Base-by-base conservation (phyloP, 2,888 invertebrate species). In the Leucania comma region DNA sequence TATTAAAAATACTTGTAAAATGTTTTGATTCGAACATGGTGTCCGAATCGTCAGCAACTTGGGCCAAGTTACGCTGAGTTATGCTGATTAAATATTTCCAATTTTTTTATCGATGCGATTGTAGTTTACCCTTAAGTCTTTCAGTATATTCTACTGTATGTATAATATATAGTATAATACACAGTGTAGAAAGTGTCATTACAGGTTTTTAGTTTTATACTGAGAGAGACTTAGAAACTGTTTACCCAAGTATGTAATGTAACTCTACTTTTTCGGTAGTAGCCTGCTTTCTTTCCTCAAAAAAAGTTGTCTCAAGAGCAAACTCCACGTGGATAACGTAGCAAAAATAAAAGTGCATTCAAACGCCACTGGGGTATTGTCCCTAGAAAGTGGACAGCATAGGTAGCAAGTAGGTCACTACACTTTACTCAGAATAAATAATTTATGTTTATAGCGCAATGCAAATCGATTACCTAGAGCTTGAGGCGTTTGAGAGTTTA, bases 361-460 rank as follows among this genome's bases (percentile, higher is more conserved):
- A 0, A 46, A 22, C 10, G 22, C 46, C 51, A 35, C 46, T 63
- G 0, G 50, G 50, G 38, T 61, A 57, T 59, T 59, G 66, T 87
- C 86, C 89, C 85, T 88, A 90, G 90, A 91, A 91, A 91, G 90
- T 84, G 63, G 78, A 24, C 35, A 38, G 61, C 64, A 87, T 82
- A 75, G 63, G 76, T 32, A 32, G 61, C 62, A 88, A 82, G 77
- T 86, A 67, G 90, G 88, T 32, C 88, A 71, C 24, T 81, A 85
- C 81, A 85, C 69, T 81, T 76, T 72, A 75, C 77, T 79, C 63
- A 61, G 75, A 82, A 80, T 80, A 80, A 80, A 80, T 80, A 77
- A 76, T 80, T 80, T 80, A 82, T 80, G 72, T 80, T 82, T 81
- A 80, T 68, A 72, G 65, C 62, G 57, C 64, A 72, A 77, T 72